These are phyloP conservation scores for Adelges cooleyi DNA, from an alignment of 1,140 invertebrate genomes.

Conservation along the genomic window DNA sequence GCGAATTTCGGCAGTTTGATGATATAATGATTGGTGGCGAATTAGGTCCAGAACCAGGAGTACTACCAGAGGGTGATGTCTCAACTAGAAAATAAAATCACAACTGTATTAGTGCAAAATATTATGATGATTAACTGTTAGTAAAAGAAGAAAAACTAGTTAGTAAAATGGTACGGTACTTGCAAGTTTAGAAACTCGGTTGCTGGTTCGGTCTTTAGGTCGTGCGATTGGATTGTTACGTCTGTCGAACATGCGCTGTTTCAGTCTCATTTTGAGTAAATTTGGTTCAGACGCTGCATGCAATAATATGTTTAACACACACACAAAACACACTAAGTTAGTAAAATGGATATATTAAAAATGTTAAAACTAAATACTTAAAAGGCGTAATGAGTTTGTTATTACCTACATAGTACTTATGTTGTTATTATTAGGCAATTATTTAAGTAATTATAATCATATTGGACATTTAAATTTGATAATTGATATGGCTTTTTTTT, in stretches of 20 bases:
- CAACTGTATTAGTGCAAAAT: background rate
- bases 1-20: slow-evolving; percentile 44
- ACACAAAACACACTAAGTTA: slow-evolving; percentile 26
- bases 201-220: slow-evolving; percentile 61
- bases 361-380: background rate
- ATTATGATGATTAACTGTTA: background rate
- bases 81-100: slow-evolving; percentile 33
- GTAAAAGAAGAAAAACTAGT: background rate
- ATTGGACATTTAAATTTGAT: too few species aligned
- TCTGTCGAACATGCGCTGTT: slow-evolving; percentile 87
- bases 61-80: slow-evolving; percentile 45
- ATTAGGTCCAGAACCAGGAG: slow-evolving; percentile 70
- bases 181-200: slow-evolving; percentile 61
- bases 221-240: slow-evolving; percentile 74
- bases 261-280: slow-evolving; percentile 88
- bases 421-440: background rate
- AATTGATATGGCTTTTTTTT: too few species aligned
- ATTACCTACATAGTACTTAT: background rate
- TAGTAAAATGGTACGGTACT: slow-evolving; percentile 43
- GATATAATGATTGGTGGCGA: slow-evolving; percentile 55
- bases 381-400: background rate
- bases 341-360: background rate
- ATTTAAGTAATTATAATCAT: too few species aligned
- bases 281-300: slow-evolving; percentile 89
- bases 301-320: slow-evolving; percentile 34